Evolutionary conservation across 2,888 invertebrate genomes (phyloP), one percentile per base, ranked within the genome.

Genomic region (Nomada goodeniana): DNA sequence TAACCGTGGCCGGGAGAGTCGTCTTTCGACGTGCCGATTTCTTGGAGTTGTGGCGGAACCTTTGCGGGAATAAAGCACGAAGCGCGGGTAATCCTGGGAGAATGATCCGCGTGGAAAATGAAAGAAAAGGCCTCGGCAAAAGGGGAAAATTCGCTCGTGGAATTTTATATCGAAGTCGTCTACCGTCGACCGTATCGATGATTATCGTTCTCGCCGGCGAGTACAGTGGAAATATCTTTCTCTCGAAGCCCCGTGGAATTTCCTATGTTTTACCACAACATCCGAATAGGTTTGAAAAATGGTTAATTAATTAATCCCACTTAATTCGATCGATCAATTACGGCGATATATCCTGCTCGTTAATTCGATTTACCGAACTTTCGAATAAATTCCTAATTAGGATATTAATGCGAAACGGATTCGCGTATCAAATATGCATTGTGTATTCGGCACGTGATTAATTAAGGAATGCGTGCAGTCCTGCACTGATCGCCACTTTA

Each of bases 301-400:
- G 26, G 23, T 26, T 55, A 55, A 59, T 29, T 60, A 60, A 60
- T 60, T 60, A 29, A 2, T 18, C 2, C 15, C 47, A 15, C 15
- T 10, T 47, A 47, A 47, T 47, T 13, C 47, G 13, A 47, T 47
- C 47, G 13, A 47, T 47, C 47, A 47, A 11, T 15, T 15, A 13
- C 47, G 47, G 55, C 18, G 15, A 50, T 57, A 11, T 50, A 36
- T 63, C 67, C 2, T 13, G 42, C 18, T 5, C 10, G 74, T 68
- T 78, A 75, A 78, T 78, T 75, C 18, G 60, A 68, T 68, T 47
- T 36, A 2, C 36, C 44, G 13, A 26, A 47, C 20, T 76, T 70
- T 20, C 63, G 50, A 65, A 47, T 76, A 23, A 69, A 76, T 50
- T 13, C 52, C 53, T 70, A 64, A 69, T 70, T 11, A 47, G 52